Evolutionary conservation across 2,797 vertebrate species (phyloP), one percentile per base, ranked within the genome.

Genomic region (Typhlichthys subterraneus): DNA sequence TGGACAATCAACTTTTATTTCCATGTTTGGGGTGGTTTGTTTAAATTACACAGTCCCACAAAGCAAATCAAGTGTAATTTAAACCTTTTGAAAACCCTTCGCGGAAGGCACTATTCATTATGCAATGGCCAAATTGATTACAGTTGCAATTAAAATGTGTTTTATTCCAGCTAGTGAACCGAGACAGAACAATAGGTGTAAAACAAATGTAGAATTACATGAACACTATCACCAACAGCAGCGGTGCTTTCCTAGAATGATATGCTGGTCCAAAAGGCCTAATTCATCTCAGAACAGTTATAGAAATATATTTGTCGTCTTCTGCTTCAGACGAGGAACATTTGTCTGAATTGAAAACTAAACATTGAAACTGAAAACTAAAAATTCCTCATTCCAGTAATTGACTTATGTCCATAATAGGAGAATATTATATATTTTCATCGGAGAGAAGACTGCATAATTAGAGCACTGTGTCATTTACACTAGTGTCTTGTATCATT

Each of bases 1-100:
- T 61, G 65, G 83, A 88, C 89, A 88, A 89, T 89, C 89, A 85
- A 5, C 13, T 1, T 19, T 2, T 0, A 0, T 76, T 65, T 61
- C 51, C 57, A 73, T 76, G 54, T 63, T 71, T 67, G 59, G 47
- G 59, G 17, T 45, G 46, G 50, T 45, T 48, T 65, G 12, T 61
- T 23, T 53, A 45, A 65, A 45, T 59, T 73, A 72, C 73, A 70
- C 65, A 66, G 66, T 70, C 65, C 70, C 70, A 67, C 67, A 56
- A 59, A 69, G 60, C 23, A 68, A 73, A 80, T 63, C 3, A 0
- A 60, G 77, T 85, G 70, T 66, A 63, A 70, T 80, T 63, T 12
- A 70, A 63, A 51, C 61, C 23, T 50, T 12, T 63, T 60, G 13
- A 11, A 57, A 76, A 64, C 6, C 65, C 53, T 78, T 69, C 45